Evolutionary conservation across 1,140 invertebrate species (phyloP).

Genomic region (Drosophila parvula): DNA sequence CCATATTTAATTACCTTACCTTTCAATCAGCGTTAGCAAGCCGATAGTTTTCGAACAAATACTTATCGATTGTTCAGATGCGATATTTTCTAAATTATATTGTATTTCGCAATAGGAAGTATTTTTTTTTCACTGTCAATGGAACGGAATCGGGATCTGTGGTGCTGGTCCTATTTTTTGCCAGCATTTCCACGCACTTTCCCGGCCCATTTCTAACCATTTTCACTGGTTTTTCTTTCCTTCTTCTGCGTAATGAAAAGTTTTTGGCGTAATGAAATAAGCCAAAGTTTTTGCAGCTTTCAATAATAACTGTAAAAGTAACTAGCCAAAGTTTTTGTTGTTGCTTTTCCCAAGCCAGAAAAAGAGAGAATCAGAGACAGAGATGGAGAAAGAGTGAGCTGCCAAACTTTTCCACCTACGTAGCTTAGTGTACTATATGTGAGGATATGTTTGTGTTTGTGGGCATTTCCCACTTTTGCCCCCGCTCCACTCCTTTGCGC

Average conservation of each 20-base stretch:
- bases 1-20: too few relatives aligned
- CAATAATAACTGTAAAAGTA: conserved; percentile 82
- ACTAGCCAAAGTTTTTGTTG: conserved; percentile 70
- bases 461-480: conserved; percentile 4
- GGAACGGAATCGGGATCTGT: conserved; percentile 14
- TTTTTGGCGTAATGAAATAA: conserved; percentile 80
- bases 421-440: neutral
- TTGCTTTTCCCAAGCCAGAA: neutral
- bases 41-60: too few relatives aligned
- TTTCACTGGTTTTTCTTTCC: neutral
- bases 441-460: conserved; percentile 1
- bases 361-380: neutral
- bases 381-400: neutral
- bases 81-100: too few relatives aligned
- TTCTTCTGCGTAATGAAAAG: conserved; percentile 68
- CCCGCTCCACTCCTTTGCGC: neutral
- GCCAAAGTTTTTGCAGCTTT: conserved; percentile 80
- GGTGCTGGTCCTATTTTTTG: conserved; percentile 7
- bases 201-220: neutral
- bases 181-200: conserved; percentile 33
- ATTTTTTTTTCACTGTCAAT: neutral
- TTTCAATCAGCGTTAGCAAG: too few relatives aligned
- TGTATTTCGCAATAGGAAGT: neutral
- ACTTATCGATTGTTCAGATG: neutral
- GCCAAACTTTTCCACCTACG: conserved; percentile 41